Base-by-base conservation (phyloP, 2,113 vertebrate genomes). In the Phylloscopus whistleri region DNA sequence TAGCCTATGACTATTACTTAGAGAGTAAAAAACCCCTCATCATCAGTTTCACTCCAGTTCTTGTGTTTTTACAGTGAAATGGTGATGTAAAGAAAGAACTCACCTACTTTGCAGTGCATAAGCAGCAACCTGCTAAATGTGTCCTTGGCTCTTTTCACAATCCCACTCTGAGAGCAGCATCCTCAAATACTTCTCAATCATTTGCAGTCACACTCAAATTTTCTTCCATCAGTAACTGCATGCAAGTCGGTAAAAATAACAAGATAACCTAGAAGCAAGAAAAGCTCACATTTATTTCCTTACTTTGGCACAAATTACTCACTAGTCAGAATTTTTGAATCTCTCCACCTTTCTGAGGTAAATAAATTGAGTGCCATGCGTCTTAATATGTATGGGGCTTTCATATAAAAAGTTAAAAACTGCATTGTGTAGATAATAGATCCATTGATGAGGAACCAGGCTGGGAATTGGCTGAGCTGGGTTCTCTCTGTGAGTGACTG, bases 311-410 rank as follows among this genome's bases (percentile, higher is more conserved):
- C 59, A 88, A 92, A 93, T 91, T 84, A 59, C 55, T 90, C 62
- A 60, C 58, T 81, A 94, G 64, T 78, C 72, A 93, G 88, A 93
- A 60, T 84, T 93, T 94, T 94, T 95, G 43, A 94, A 88, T 96
- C 92, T 96, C 64, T 90, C 92, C 79, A 64, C 52, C 73, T 86
- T 93, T 94, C 90, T 89, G 92, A 95, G 73, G 92, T 94, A 94
- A 95, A 95, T 93, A 96, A 96, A 95, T 95, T 48, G 81, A 90
- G 87, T 93, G 92, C 79, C 63, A 52, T 24, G 76, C 0, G 1
- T 95, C 85, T 88, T 67, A 80, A 91, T 74, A 63, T 94, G 75
- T 91, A 44, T 94, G 79, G 41, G 55, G 56, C 92, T 96, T 96
- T 96, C 88, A 95, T 78, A 64, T 63, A 92, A 46, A 68, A 78